A percentile compares a stretch with the other conserved stretches of the same genome.
Conservation (phyloP, 2,113 vertebrate species). For the Lepidothrix coronata region DNA sequence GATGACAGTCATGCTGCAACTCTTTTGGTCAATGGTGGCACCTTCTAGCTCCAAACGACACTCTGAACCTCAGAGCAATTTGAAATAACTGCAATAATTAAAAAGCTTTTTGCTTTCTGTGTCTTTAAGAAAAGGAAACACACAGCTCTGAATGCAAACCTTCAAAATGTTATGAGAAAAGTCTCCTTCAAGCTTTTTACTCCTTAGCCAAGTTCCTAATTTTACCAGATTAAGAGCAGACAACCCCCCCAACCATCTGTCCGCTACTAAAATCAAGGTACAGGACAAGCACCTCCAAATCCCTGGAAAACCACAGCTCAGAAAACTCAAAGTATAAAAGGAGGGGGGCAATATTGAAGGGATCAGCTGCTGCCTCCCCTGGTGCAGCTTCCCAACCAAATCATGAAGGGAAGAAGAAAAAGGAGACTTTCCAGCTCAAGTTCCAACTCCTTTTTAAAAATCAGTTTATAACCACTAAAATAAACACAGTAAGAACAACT, state of each 20-base stretch:
- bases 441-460: conserved; percentile 55
- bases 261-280: background rate
- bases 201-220: background rate
- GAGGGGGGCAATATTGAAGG: background rate
- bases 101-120: background rate
- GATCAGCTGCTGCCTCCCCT: background rate
- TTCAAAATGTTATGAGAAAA: background rate
- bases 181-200: background rate
- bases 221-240: background rate
- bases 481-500: conserved; percentile 55
- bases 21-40: background rate
- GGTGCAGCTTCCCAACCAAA: conserved; percentile 7
- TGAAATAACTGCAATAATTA: background rate
- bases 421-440: conserved; percentile 27
- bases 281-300: background rate
- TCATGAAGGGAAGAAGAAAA: conserved; percentile 2
- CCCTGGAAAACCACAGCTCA: background rate
- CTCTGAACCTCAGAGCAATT: background rate
- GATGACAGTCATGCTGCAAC: background rate
- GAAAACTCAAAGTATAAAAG: background rate
- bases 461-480: conserved; percentile 59
- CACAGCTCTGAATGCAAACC: background rate
- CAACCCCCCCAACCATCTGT: background rate
- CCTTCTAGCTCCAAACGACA: background rate
- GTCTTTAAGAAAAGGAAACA: background rate